These are phyloP conservation scores for Leguminivora glycinivorella DNA, from an alignment of 1,140 invertebrate species.

Conservation along the genomic window DNA sequence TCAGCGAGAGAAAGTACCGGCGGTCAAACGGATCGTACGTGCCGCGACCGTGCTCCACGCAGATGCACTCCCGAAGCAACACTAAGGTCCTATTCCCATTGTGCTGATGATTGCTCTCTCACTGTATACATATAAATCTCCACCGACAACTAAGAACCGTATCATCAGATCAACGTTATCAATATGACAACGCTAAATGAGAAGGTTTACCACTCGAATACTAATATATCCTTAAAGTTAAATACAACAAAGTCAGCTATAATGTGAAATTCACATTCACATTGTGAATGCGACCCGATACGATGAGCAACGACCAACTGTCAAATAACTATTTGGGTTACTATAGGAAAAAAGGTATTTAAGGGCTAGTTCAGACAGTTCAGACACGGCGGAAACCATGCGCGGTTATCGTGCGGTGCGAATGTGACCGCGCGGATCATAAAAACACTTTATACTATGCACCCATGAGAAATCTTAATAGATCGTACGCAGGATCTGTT, in stretches of 20 bases:
- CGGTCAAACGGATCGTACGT: constrained; percentile 56
- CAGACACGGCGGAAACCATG: no score
- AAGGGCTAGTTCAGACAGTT: no score
- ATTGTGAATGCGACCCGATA: constrained; percentile 30
- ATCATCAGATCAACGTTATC: constrained; percentile 22
- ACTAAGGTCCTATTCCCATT: constrained; percentile 31
- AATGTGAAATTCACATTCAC: no score
- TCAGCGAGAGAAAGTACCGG: constrained; percentile 71
- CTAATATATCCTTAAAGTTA: constrained; percentile 44
- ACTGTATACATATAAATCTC: neutral
- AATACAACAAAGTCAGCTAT: constrained; percentile 35
- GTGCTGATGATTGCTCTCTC: constrained; percentile 20
- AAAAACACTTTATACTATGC: no score
- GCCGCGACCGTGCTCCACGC: constrained; percentile 43
- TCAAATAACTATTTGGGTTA: neutral
- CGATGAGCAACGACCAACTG: constrained; percentile 18
- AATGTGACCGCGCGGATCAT: no score
- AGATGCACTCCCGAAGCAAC: constrained; percentile 60
- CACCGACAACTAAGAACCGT: neutral
- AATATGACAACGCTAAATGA: constrained; percentile 28
- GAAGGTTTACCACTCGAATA: constrained; percentile 35
- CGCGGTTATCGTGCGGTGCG: no score
- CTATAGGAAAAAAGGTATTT: neutral
- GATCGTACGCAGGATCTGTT: no score
- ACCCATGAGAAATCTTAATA: no score